A percentile compares a stretch with the other conserved stretches of the same genome.
These are phyloP conservation scores for Limnephilus marmoratus DNA, from an alignment of 2,888 invertebrate genomes.

Conservation along the genomic window DNA sequence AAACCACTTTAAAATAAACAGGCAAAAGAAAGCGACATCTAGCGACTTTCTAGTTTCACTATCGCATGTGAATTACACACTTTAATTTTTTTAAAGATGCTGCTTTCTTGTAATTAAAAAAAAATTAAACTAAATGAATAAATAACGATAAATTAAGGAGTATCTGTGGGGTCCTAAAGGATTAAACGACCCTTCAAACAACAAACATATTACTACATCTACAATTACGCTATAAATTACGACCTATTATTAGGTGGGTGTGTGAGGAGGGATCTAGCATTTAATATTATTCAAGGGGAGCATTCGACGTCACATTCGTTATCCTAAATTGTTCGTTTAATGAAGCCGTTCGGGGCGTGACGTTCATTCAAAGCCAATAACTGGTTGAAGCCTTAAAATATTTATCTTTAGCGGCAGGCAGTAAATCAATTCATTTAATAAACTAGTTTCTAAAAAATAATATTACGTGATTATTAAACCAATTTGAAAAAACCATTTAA, in stretches of 20 bases:
- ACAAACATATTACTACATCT: background rate
- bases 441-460: background rate
- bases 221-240: background rate
- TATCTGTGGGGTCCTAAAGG: background rate
- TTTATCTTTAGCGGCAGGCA: background rate
- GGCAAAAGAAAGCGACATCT: too few relatives aligned
- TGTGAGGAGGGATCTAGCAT: background rate
- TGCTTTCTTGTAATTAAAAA: background rate
- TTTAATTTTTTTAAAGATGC: too few relatives aligned
- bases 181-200: background rate
- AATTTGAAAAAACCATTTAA: background rate
- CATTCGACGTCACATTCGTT: background rate
- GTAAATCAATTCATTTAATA: background rate
- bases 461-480: background rate
- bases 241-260: background rate
- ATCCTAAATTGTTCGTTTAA: background rate
- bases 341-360: constrained; percentile 12
- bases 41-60: too few relatives aligned
- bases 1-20: too few relatives aligned
- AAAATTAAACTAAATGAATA: background rate
- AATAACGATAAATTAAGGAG: background rate
- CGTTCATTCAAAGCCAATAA: background rate
- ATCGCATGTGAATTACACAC: too few relatives aligned
- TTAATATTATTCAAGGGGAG: background rate
- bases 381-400: background rate